These are phyloP conservation scores for Charanyca ferruginea DNA, from an alignment of 2,888 invertebrate species.

Conservation along the genomic window DNA sequence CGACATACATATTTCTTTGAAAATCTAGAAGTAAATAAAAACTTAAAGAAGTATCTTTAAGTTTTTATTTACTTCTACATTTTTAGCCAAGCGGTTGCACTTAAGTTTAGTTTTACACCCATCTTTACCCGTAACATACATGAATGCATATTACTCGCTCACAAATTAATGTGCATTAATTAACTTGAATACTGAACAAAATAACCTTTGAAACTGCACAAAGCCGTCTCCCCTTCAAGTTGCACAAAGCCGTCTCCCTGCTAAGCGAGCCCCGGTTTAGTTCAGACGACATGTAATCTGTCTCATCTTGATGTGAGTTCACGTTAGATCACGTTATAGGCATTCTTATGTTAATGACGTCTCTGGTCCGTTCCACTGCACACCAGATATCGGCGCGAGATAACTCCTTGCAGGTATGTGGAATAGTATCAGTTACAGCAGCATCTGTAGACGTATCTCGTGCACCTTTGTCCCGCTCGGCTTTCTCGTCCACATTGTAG, in stretches of 20 bases:
- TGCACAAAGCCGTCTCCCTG: conserved; percentile 33
- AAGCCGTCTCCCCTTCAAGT: conserved; percentile 33
- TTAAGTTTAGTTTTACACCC: no score
- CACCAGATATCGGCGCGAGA: conserved; percentile 47
- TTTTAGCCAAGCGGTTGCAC: no score
- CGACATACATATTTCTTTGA: no score
- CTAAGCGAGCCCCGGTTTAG: conserved; percentile 14
- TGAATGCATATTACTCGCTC: conserved; percentile 12
- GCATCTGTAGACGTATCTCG: no score
- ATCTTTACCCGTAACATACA: no score
- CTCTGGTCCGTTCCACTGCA: conserved; percentile 44
- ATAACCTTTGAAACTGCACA: conserved; percentile 14
- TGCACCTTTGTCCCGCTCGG: conserved; percentile 1
- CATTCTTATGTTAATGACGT: conserved; percentile 55
- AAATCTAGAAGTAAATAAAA: no score
- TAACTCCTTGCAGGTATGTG: conserved; percentile 33
- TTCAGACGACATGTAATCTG: conserved; percentile 42
- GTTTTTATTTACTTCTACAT: no score
- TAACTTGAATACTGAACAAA: conserved; percentile 1
- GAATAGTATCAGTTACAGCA: conserved; percentile 52
- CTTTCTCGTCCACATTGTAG: neutral
- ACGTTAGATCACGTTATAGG: conserved; percentile 39
- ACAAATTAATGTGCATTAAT: conserved; percentile 30
- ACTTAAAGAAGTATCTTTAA: no score
- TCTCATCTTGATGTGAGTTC: conserved; percentile 40